Conservation (phyloP, 2,888 invertebrate species). For the Philonicus albiceps region DNA sequence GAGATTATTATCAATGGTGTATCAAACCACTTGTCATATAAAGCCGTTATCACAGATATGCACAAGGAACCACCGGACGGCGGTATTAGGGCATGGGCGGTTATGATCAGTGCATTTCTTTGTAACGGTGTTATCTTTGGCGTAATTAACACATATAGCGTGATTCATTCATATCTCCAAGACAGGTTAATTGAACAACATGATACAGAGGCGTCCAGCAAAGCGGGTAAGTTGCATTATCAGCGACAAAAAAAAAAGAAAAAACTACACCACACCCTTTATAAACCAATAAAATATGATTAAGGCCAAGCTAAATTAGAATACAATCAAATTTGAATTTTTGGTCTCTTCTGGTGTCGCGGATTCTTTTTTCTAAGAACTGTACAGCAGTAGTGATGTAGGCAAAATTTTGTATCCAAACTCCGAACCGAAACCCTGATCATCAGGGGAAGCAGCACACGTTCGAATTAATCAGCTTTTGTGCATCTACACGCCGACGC, state of each 20-base stretch:
- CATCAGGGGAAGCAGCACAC: not conserved
- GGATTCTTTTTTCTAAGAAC: constrained; percentile 3
- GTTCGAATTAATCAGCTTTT: not conserved
- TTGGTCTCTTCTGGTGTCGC: constrained; percentile 5
- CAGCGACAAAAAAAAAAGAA: not conserved
- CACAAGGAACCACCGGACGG: constrained; percentile 72
- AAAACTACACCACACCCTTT: not conserved
- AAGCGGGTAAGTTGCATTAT: constrained; percentile 76
- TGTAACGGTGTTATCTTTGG: constrained; percentile 92
- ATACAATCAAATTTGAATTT: constrained; percentile 36
- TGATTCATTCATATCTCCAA: constrained; percentile 76
- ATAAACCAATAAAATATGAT: constrained; percentile 28
- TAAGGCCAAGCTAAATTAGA: constrained; percentile 27
- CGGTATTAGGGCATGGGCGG: constrained; percentile 79
- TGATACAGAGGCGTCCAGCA: constrained; percentile 76
- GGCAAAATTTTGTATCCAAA: not conserved
- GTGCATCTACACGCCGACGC: not conserved
- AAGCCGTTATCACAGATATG: not conserved
- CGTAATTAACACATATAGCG: constrained; percentile 87
- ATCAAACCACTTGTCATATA: not conserved
- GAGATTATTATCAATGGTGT: not conserved
- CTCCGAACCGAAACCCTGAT: not conserved
- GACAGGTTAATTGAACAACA: constrained; percentile 71
- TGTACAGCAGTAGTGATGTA: not conserved
- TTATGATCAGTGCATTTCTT: constrained; percentile 84